These are phyloP conservation scores for Gorsachius magnificus DNA, from an alignment of 2,797 vertebrate genomes.

Conservation along the genomic window DNA sequence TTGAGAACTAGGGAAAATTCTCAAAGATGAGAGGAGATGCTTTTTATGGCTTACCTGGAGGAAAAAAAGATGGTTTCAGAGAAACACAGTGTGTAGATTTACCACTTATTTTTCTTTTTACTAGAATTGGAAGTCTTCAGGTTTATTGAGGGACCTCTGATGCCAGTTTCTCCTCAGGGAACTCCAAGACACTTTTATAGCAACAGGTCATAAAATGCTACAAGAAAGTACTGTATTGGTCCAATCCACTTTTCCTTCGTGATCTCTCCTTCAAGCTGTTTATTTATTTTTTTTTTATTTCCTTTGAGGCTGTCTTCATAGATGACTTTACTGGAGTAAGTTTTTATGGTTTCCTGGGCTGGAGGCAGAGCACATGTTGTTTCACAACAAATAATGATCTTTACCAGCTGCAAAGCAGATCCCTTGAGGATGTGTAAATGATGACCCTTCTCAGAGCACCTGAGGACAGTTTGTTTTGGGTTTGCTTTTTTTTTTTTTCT, in stretches of 20 bases:
- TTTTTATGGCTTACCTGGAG: background rate
- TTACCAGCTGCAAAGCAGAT: background rate
- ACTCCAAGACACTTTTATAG: background rate
- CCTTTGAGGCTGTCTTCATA: background rate
- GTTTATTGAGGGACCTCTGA: background rate
- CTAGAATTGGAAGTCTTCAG: background rate
- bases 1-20: background rate
- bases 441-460: background rate
- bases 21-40: background rate
- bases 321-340: background rate
- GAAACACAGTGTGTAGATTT: background rate
- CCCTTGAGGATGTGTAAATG: background rate
- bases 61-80: background rate
- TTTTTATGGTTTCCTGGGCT: background rate
- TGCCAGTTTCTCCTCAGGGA: background rate
- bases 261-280: background rate
- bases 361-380: background rate
- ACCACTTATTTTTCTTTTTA: background rate
- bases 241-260: background rate
- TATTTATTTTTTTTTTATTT: background rate
- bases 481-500: background rate
- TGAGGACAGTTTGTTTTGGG: background rate
- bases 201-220: background rate
- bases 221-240: background rate
- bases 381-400: background rate